Conservation (phyloP, 1,140 invertebrate genomes). For the Hylaeus anthracinus region DNA sequence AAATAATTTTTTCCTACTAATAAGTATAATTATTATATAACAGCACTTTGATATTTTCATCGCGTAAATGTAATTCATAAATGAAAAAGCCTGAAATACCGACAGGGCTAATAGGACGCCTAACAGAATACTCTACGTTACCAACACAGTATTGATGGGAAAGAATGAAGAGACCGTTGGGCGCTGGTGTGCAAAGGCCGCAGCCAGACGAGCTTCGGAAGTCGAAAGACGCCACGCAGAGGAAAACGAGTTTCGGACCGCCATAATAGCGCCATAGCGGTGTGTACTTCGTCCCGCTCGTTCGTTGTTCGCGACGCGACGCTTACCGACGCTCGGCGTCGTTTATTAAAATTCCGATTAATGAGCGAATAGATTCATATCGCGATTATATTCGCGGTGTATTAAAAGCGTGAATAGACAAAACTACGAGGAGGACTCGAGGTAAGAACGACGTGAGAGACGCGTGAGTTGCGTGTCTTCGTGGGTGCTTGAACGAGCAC, state of each 20-base stretch:
- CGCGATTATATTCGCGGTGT: not conserved
- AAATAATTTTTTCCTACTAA: too few relatives aligned
- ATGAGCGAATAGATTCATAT: constrained; percentile 8
- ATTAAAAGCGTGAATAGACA: not conserved
- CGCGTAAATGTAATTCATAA: too few relatives aligned
- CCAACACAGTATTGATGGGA: not conserved
- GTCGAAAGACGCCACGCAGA: constrained; percentile 65
- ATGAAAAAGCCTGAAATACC: not conserved
- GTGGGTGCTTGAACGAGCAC: constrained; percentile 34
- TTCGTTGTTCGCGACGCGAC: constrained; percentile 67
- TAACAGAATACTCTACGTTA: not conserved
- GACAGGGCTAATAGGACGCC: not conserved
- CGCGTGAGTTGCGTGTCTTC: constrained; percentile 38
- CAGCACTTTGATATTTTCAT: too few relatives aligned
- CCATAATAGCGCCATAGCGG: constrained; percentile 72
- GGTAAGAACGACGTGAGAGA: constrained; percentile 8
- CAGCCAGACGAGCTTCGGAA: constrained; percentile 50
- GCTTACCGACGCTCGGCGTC: constrained; percentile 80
- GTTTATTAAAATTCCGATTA: constrained; percentile 34
- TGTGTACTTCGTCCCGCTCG: constrained; percentile 69
- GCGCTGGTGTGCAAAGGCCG: constrained; percentile 68
- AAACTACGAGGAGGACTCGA: not conserved
- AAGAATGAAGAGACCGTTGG: not conserved
- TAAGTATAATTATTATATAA: too few relatives aligned
- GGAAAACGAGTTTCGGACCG: constrained; percentile 66